phyloP scores from a whole-genome alignment of 2,113 vertebrate genomes.

The Corapipo altera region DNA sequence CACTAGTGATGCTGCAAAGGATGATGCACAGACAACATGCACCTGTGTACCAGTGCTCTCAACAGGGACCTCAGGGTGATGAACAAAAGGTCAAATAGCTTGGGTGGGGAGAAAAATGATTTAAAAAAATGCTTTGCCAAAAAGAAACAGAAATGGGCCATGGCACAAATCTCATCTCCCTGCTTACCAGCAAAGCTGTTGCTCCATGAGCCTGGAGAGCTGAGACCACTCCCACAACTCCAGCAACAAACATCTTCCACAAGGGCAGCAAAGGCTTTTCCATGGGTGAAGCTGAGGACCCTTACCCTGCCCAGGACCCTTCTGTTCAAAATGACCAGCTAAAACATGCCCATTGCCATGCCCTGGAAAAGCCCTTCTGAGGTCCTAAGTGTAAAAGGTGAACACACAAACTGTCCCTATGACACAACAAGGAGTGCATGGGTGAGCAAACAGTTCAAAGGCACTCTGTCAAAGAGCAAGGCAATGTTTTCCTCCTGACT shows the following conservation, averaged over 20 bases:
- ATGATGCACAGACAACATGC: background rate
- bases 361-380: background rate
- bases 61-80: background rate
- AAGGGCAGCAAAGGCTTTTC: background rate
- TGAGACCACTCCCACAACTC: background rate
- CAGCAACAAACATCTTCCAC: accelerated
- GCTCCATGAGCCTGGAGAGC: background rate
- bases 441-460: background rate
- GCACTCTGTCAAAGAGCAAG: background rate
- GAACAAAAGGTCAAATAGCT: background rate
- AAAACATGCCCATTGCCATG: background rate
- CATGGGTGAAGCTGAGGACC: background rate
- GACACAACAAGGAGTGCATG: background rate
- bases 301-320: background rate
- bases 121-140: background rate
- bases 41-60: background rate
- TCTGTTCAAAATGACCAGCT: background rate
- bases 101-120: background rate
- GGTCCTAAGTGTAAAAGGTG: background rate
- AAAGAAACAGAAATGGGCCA: background rate
- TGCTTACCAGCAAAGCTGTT: background rate
- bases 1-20: background rate
- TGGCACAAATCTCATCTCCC: background rate
- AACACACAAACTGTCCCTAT: background rate
- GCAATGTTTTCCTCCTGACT: background rate